These are phyloP conservation scores for Cataglyphis altisquamis DNA, from an alignment of 2,888 invertebrate genomes.

Conservation along the genomic window DNA sequence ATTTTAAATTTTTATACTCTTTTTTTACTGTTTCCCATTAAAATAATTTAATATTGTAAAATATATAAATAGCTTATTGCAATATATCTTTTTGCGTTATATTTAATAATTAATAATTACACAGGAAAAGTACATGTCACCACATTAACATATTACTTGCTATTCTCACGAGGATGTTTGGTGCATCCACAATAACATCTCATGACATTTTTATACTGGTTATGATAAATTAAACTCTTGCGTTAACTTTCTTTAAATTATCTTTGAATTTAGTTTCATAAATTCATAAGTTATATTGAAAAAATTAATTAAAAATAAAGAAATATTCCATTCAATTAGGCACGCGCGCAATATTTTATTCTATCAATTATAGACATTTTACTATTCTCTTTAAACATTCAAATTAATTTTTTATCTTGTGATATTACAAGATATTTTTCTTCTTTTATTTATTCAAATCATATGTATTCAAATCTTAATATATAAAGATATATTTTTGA, in stretches of 20 bases:
- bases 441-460: neutral
- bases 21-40: neutral
- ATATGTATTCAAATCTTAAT: neutral
- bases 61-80: neutral
- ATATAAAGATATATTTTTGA: neutral
- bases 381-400: neutral
- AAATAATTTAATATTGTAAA: neutral
- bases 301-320: neutral
- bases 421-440: neutral
- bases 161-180: neutral
- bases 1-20: neutral
- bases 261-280: neutral
- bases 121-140: neutral
- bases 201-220: slow-evolving; percentile 22
- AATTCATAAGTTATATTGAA: neutral
- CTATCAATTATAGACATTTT: neutral
- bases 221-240: slow-evolving; percentile 18
- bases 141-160: slow-evolving; percentile 10
- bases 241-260: slow-evolving; percentile 23
- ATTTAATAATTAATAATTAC: neutral
- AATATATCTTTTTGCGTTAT: neutral
- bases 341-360: neutral
- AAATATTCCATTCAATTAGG: neutral
- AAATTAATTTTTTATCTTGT: neutral
- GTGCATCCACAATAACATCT: neutral